Evolutionary conservation across 2,797 vertebrate species (phyloP).

Genomic region (Spinus pinus): DNA sequence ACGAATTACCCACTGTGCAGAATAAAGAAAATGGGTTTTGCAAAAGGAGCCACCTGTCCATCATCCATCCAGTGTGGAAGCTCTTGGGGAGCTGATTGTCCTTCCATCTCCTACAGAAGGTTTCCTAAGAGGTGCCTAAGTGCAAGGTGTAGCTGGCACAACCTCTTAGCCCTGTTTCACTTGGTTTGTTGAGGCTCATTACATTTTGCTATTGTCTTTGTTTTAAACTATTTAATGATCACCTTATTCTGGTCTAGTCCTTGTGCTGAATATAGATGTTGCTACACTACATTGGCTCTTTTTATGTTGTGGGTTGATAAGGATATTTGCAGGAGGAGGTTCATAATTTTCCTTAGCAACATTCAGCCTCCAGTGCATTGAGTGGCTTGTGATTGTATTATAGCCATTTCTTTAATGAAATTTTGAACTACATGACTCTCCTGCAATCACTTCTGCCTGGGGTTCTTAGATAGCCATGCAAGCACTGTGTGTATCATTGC

Average conservation of each 20-base stretch:
- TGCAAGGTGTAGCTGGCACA: background rate
- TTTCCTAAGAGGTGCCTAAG: background rate
- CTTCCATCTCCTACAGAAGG: background rate
- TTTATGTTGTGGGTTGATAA: constrained; percentile 29
- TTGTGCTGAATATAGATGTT: background rate
- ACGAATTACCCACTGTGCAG: background rate
- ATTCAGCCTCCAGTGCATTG: background rate
- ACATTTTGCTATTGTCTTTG: background rate
- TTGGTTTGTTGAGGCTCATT: background rate
- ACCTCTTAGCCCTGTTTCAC: background rate
- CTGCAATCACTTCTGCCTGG: constrained; percentile 18
- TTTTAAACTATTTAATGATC: background rate
- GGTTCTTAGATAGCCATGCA: background rate
- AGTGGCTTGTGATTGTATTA: constrained; percentile 29
- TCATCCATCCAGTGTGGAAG: background rate
- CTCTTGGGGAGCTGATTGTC: background rate
- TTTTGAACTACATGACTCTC: constrained; percentile 28
- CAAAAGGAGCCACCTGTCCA: background rate
- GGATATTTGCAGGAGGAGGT: background rate
- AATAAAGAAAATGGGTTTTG: background rate
- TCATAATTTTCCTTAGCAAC: constrained; percentile 42
- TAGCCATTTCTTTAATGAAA: constrained; percentile 37
- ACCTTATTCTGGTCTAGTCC: background rate
- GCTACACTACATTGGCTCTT: background rate
- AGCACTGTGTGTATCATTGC: background rate